Conservation (phyloP, 2,888 invertebrate species). For the Mythimna vitellina region DNA sequence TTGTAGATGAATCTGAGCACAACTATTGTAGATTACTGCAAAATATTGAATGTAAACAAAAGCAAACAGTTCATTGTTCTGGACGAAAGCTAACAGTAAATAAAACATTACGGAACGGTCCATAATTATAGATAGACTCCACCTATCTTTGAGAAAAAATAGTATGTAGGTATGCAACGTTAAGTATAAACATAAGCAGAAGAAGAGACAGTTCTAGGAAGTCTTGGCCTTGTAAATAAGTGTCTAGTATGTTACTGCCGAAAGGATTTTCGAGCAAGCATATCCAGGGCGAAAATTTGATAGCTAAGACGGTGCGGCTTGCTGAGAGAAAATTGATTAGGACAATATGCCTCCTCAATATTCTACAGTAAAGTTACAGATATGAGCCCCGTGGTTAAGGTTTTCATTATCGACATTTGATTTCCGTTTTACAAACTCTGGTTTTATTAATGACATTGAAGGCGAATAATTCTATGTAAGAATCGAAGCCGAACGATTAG, state of each 20-base stretch:
- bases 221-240: not conserved
- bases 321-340: not conserved
- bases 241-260: not conserved
- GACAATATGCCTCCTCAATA: too few species aligned
- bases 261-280: not conserved
- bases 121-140: not conserved
- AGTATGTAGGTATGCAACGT: too few species aligned
- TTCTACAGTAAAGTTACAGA: not conserved
- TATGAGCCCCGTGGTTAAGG: not conserved
- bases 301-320: not conserved
- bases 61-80: slow-evolving; percentile 13
- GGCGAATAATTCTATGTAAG: not conserved
- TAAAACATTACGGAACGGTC: not conserved
- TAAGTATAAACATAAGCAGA: too few species aligned
- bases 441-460: not conserved
- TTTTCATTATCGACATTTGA: not conserved
- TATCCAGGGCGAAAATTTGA: not conserved
- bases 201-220: too few species aligned
- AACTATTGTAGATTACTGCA: slow-evolving; percentile 9
- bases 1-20: not conserved
- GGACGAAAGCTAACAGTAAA: not conserved
- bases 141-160: too few species aligned
- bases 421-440: not conserved
- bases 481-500: not conserved
- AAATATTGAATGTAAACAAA: slow-evolving; percentile 9